Conservation (phyloP, 2,113 vertebrate genomes). For the Triplophysa siluroides region DNA sequence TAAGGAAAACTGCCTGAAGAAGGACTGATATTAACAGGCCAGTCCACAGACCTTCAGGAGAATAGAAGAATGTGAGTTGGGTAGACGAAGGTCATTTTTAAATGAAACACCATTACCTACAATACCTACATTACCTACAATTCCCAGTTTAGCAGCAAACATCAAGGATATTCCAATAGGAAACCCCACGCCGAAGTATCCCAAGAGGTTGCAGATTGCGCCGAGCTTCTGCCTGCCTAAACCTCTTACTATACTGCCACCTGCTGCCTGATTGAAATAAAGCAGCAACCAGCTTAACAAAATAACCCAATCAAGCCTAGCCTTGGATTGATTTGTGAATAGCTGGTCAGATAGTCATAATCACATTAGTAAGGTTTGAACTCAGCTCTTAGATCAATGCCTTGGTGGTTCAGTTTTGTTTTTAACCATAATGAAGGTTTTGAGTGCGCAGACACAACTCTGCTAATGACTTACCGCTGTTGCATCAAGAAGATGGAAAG, state of each 20-base stretch:
- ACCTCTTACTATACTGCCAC: constrained; percentile 76
- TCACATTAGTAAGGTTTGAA: neutral
- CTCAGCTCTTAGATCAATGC: neutral
- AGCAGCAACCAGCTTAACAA: neutral
- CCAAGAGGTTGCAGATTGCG: constrained; percentile 71
- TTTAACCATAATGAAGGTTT: constrained; percentile 11
- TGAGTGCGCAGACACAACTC: constrained; percentile 5
- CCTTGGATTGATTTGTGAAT: neutral
- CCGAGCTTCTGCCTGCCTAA: constrained; percentile 82
- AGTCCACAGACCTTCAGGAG: constrained; percentile 81
- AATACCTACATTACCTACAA: constrained; percentile 70
- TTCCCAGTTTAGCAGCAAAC: constrained; percentile 79
- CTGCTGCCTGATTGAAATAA: constrained; percentile 66
- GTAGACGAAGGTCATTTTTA: neutral
- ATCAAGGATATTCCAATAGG: constrained; percentile 78
- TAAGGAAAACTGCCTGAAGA: constrained; percentile 75
- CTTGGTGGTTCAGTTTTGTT: constrained; percentile 14
- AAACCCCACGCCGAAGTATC: constrained; percentile 77
- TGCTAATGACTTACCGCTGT: constrained; percentile 57
- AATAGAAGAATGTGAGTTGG: neutral
- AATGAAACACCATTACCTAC: neutral
- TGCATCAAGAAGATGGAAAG: constrained; percentile 67
- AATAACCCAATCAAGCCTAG: neutral
- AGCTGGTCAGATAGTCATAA: neutral
- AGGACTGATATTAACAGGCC: constrained; percentile 75